These are phyloP conservation scores for Notolepis coatsorum DNA, from an alignment of 2,797 vertebrate species.

Conservation along the genomic window DNA sequence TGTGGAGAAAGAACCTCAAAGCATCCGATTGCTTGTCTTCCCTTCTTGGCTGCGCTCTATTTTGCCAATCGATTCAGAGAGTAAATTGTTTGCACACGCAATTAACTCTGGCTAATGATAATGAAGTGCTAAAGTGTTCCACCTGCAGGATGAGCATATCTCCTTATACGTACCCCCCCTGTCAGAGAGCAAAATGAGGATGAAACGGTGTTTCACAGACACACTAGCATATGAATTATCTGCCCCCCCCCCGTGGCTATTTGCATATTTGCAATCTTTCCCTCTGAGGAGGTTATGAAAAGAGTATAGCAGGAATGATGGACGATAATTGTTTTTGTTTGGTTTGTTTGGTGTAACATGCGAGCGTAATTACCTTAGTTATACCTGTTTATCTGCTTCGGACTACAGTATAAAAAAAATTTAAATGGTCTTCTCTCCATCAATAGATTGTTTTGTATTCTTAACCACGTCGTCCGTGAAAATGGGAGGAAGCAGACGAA, in stretches of 20 bases:
- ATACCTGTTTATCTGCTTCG: too few relatives aligned
- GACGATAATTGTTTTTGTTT: too few relatives aligned
- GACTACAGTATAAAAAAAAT: too few relatives aligned
- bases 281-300: not conserved
- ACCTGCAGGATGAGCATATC: constrained; percentile 46
- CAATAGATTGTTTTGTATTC: not conserved
- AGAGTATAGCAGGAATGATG: too few relatives aligned
- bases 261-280: not conserved
- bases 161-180: constrained; percentile 22
- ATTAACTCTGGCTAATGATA: constrained; percentile 73
- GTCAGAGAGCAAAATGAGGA: too few relatives aligned
- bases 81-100: constrained; percentile 62
- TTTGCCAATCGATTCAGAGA: constrained; percentile 52
- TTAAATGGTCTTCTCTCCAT: not conserved
- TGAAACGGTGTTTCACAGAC: not conserved
- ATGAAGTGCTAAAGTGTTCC: constrained; percentile 54
- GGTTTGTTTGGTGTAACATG: too few relatives aligned
- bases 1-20: constrained; percentile 7
- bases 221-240: not conserved
- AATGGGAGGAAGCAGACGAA: not conserved
- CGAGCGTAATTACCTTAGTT: too few relatives aligned
- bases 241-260: not conserved
- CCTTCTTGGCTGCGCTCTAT: constrained; percentile 38
- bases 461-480: not conserved
- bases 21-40: constrained; percentile 37